Conservation (phyloP, 1,140 invertebrate genomes). For the Halictus rubicundus region DNA sequence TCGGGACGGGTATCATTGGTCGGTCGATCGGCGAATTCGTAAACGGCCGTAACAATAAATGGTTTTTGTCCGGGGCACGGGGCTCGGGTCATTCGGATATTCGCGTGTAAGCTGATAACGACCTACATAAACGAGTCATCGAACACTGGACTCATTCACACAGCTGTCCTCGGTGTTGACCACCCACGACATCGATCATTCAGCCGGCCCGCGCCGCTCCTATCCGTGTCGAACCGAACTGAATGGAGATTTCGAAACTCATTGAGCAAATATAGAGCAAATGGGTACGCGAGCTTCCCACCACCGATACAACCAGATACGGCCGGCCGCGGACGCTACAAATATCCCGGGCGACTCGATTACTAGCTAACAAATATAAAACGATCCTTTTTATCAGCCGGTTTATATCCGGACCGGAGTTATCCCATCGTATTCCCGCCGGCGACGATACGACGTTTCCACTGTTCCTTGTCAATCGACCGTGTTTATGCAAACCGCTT, state of each 20-base stretch:
- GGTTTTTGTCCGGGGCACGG: conserved; percentile 56
- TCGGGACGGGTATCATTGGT: conserved; percentile 10
- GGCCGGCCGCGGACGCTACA: neutral
- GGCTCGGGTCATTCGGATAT: conserved; percentile 63
- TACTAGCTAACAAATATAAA: neutral
- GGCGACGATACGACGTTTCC: neutral
- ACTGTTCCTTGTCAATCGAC: neutral
- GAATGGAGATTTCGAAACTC: conserved; percentile 60
- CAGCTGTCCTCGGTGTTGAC: conserved; percentile 63
- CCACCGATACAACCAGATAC: conserved; percentile 15
- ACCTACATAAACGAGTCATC: conserved; percentile 67
- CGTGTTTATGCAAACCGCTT: no score
- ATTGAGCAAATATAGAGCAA: conserved; percentile 52
- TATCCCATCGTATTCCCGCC: neutral
- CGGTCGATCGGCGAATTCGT: conserved; percentile 18
- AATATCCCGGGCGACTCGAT: neutral
- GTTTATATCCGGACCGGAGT: neutral
- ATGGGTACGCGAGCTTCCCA: conserved; percentile 20
- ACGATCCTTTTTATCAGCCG: neutral
- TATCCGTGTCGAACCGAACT: conserved; percentile 50
- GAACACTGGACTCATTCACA: conserved; percentile 68
- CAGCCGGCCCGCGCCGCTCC: conserved; percentile 37
- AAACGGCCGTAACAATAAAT: conserved; percentile 60
- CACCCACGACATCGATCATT: conserved; percentile 65
- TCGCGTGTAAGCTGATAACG: conserved; percentile 64